phyloP scores from a whole-genome alignment of 2,113 vertebrate genomes.

The Fukomys damarensis region DNA sequence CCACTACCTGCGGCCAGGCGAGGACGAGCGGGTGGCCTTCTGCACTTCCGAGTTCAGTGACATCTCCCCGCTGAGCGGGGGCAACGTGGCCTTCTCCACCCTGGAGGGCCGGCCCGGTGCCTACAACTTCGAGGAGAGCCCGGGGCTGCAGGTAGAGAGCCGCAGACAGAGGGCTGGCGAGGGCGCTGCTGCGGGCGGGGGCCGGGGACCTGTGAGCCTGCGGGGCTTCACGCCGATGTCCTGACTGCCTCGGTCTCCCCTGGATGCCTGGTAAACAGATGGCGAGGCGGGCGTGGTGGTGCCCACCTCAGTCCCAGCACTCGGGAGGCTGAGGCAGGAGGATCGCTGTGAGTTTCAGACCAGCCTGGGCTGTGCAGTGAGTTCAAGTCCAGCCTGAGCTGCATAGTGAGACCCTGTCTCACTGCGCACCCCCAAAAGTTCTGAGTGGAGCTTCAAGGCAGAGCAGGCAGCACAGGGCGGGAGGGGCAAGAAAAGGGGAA shows the following conservation, averaged over 20 bases:
- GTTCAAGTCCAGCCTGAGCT: neutral
- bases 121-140: slow-evolving; percentile 95
- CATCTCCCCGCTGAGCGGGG: slow-evolving; percentile 95
- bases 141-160: slow-evolving; percentile 89
- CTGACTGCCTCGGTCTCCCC: neutral
- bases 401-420: too few relatives aligned
- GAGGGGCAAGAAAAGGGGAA: neutral
- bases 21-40: slow-evolving; percentile 91
- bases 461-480: neutral
- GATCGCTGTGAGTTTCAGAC: neutral
- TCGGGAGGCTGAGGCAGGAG: neutral
- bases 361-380: neutral
- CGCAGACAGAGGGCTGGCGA: rapidly evolving
- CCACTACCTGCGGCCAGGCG: slow-evolving; percentile 88
- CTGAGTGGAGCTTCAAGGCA: neutral
- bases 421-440: neutral
- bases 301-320: neutral
- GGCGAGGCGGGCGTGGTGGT: neutral
- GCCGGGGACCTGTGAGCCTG: rapidly evolving
- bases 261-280: too few relatives aligned
- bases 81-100: slow-evolving; percentile 97
- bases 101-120: slow-evolving; percentile 95
- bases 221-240: neutral
- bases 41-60: slow-evolving; percentile 97
- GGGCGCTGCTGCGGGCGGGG: neutral